Evolutionary conservation across 2,888 invertebrate species (phyloP), one percentile per base, ranked within the genome.

Genomic region (Caenorhabditis zanzibari): DNA sequence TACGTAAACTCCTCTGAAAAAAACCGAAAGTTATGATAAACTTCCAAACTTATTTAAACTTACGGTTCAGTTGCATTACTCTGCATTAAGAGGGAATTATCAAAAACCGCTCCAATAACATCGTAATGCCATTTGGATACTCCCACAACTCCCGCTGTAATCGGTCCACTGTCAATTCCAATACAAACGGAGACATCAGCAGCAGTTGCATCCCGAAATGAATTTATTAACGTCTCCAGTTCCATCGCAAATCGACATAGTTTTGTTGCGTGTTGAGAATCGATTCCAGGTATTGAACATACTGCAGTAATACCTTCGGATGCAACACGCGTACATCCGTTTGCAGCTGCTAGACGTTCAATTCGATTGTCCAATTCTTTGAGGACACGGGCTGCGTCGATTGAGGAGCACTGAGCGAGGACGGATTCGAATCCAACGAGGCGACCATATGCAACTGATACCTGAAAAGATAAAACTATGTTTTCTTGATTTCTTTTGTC

Each of bases 71-170:
- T 81, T 1, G 88, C 88, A 47, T 88, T 87, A 35, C 82, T 82
- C 61, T 90, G 88, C 81, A 90, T 82, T 12, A 89, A 76, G 49
- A 88, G 85, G 10, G 91, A 90, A 63, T 88, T 87, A 71, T 92
- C 90, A 61, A 90, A 81, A 9, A 90, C 86, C 3, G 71, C 61
- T 14, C 91, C 91, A 38, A 90, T 86, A 7, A 92, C 80, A 54
- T 92, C 91, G 69, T 91, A 92, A 77, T 91, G 91, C 91, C 91
- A 91, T 69, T 92, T 92, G 38, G 87, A 81, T 32, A 85, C 82
- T 4, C 91, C 91, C 58, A 91, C 84, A 44, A 91, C 85, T n/a
- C 91, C 91, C 19, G 82, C 85, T 0, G 86, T 81, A 0, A 88
- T 74, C 16, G 82, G 19, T 14, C 88, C 88, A 47, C 83, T 84